Conservation (phyloP, 2,113 vertebrate species). For the Suricata suricatta region DNA sequence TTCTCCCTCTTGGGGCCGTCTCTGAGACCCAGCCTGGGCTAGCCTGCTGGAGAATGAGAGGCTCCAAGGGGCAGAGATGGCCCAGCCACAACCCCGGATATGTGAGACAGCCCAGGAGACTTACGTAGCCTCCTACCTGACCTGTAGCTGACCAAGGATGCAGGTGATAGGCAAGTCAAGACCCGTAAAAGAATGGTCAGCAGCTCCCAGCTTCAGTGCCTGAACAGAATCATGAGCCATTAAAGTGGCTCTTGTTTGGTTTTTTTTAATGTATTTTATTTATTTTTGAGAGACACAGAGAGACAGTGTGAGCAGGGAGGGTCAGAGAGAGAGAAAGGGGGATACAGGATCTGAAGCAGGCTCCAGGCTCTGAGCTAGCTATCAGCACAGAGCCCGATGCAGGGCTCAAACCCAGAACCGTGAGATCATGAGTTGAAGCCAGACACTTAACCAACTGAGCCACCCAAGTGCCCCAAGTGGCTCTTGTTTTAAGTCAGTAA, state of each 20-base stretch:
- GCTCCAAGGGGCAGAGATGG: accelerated
- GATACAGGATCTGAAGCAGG: too few species aligned
- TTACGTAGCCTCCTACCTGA: not conserved
- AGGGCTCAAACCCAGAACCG: too few species aligned
- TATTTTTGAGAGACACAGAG: too few species aligned
- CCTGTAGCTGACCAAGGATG: not conserved
- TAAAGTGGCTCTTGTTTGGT: not conserved
- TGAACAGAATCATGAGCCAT: not conserved
- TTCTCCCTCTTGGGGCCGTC: not conserved
- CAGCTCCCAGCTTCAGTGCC: accelerated
- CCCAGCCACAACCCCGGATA: not conserved
- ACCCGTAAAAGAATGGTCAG: not conserved
- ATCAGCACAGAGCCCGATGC: too few species aligned
- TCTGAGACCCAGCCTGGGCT: not conserved
- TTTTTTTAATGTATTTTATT: too few species aligned
- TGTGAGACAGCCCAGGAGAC: accelerated
- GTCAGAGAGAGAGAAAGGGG: too few species aligned
- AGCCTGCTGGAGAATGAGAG: not conserved
- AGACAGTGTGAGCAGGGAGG: too few species aligned
- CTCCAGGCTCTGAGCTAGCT: too few species aligned
- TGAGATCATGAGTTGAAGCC: too few species aligned
- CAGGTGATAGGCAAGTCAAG: not conserved
- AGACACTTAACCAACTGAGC: too few species aligned
- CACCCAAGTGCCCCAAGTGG: too few species aligned
- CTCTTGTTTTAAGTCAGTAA: not conserved